Conservation (phyloP, 2,113 vertebrate genomes). For the Pyrgilauda ruficollis region DNA sequence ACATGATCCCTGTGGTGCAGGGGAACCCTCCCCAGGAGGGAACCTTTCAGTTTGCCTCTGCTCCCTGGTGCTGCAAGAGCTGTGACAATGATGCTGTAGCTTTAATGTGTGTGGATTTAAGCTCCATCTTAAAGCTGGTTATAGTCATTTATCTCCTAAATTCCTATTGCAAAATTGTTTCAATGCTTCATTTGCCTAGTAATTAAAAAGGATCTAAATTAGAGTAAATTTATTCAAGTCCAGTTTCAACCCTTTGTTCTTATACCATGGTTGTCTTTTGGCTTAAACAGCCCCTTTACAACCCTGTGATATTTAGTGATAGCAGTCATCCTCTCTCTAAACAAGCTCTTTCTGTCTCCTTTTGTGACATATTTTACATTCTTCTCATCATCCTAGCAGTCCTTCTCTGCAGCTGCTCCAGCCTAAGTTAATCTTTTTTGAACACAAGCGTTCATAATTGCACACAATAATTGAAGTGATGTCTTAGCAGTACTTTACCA, state of each 20-base stretch:
- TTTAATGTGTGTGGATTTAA: neutral
- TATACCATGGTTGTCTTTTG: neutral
- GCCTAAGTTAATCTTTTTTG: conserved; percentile 50
- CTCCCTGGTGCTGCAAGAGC: neutral
- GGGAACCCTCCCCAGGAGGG: neutral
- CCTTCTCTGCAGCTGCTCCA: conserved; percentile 47
- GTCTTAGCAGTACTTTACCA: conserved; percentile 43
- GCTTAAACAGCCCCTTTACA: conserved; percentile 15
- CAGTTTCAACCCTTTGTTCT: conserved; percentile 25
- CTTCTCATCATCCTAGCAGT: conserved; percentile 34
- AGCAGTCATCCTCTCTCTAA: conserved; percentile 14
- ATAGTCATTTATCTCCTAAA: neutral
- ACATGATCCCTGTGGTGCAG: neutral
- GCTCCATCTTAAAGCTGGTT: conserved; percentile 6
- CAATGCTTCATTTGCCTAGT: conserved; percentile 25
- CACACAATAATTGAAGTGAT: conserved; percentile 31
- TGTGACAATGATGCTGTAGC: neutral
- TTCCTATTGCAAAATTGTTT: conserved; percentile 20
- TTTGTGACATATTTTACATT: conserved; percentile 40
- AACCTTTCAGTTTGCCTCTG: neutral
- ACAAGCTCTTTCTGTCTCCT: conserved; percentile 15
- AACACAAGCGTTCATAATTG: conserved; percentile 41
- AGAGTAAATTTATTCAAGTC: conserved; percentile 20
- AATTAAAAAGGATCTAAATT: conserved; percentile 35
- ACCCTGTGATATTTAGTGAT: neutral